Evolutionary conservation across 2,113 vertebrate species (phyloP), one percentile per base, ranked within the genome.

Genomic region (Odontesthes bonariensis): DNA sequence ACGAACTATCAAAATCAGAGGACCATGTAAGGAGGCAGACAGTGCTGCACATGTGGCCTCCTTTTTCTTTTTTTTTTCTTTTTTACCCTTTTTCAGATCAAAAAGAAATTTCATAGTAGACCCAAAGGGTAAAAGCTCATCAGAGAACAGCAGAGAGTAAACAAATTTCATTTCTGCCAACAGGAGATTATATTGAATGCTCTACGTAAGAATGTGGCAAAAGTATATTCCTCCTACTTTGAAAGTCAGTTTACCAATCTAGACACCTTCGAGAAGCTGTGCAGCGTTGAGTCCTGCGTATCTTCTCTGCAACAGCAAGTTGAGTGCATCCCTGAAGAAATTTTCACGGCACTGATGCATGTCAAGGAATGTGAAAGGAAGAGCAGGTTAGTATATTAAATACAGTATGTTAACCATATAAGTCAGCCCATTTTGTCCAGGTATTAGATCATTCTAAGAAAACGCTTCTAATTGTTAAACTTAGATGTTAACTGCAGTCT

Each of bases 251-350:
- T 92, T n/a, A 65, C 91, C 73, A 95, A 91, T 85, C 84, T 95
- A 72, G 89, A 86, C 81, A 94, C 95, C 0, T 16, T 96, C 68
- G 92, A 97, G 85, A 98, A 97, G 95, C 81, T 99, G 12, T 90
- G 81, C 5, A 62, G 84, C 20, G 94, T 98, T 14, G 98, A 99
- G 87, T 89, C 88, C 71, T 87, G 87, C 8, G 67, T 98, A 81
- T 82, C 84, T 0, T 70, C 95, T 11, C 86, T 98, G 67, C 87
- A 97, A 9, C 95, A 96, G 65, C 83, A 53, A n/a, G 65, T 97
- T 1, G 96, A 98, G 73, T 88, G 20, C 17, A 90, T 98, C 35
- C 95, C 96, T 1, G 67, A 73, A 6, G 89, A 87, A 27, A 88
- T 92, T 44, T 93, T 93, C 0, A 85, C 93, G 87, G 95, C 3